A percentile compares a stretch with the other conserved stretches of the same genome.
Evolutionary conservation across 2,113 vertebrate genomes (phyloP).

Genomic region (Mormyrus lacerda): DNA sequence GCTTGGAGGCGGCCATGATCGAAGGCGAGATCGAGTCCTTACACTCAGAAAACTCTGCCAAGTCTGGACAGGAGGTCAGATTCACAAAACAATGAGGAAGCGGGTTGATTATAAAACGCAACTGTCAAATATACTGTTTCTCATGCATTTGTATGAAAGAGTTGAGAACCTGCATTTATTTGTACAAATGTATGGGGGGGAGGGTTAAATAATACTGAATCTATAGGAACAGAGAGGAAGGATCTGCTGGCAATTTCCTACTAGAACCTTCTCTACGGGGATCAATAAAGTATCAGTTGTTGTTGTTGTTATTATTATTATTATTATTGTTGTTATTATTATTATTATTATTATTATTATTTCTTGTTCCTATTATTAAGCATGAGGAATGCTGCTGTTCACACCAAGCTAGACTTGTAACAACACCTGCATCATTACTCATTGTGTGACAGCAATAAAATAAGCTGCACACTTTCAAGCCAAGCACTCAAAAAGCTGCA

Average conservation of each 20-base stretch:
- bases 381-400: neutral
- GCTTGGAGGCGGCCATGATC: slow-evolving; percentile 95
- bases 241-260: neutral
- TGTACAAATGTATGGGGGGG: neutral
- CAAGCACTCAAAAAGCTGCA: neutral
- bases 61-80: slow-evolving; percentile 75
- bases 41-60: slow-evolving; percentile 86
- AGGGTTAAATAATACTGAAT: neutral
- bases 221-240: neutral
- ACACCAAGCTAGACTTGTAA: neutral
- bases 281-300: too few relatives aligned
- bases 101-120: neutral
- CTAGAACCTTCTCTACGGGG: neutral
- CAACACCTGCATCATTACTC: neutral
- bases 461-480: neutral
- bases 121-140: neutral
- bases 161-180: neutral
- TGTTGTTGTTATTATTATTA: too few relatives aligned
- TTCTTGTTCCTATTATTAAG: neutral
- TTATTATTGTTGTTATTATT: too few relatives aligned
- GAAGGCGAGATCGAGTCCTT: slow-evolving; percentile 97
- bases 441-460: neutral
- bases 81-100: neutral
- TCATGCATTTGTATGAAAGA: neutral
- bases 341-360: too few relatives aligned